A percentile compares a stretch with the other conserved stretches of the same genome.
Conservation (phyloP, 1,140 invertebrate species). For the Pachypeltis micranthus region DNA sequence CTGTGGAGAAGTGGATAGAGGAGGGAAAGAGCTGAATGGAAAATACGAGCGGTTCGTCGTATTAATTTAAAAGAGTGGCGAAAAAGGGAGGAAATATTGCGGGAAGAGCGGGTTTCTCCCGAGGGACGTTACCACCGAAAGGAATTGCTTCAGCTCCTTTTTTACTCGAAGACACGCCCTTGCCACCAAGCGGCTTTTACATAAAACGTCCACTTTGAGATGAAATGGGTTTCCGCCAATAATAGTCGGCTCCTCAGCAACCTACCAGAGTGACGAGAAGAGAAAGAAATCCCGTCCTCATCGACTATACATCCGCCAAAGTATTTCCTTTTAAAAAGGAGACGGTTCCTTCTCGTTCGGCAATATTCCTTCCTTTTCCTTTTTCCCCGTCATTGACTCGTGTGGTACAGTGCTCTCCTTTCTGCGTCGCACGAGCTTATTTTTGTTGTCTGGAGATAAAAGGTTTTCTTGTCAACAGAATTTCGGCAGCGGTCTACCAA, state of each 20-base stretch:
- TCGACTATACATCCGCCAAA: too few relatives aligned
- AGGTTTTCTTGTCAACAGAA: too few relatives aligned
- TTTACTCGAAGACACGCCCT: neutral
- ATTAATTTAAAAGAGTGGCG: conserved; percentile 6
- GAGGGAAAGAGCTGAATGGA: neutral
- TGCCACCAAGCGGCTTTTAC: neutral
- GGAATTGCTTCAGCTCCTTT: neutral
- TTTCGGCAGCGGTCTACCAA: too few relatives aligned
- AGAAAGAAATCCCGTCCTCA: too few relatives aligned
- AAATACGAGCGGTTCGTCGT: neutral
- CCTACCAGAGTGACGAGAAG: too few relatives aligned
- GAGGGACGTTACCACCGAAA: neutral
- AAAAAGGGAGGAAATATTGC: neutral
- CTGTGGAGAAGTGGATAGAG: neutral
- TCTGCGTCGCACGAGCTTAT: too few relatives aligned
- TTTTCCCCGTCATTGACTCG: too few relatives aligned
- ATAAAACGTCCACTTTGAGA: conserved; percentile 8
- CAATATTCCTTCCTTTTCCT: too few relatives aligned
- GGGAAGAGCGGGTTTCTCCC: neutral
- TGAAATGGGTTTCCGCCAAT: conserved; percentile 7
- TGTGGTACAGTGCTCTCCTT: too few relatives aligned
- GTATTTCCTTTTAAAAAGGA: too few relatives aligned
- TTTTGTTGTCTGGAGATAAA: too few relatives aligned
- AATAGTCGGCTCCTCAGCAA: neutral
- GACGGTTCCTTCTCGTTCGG: too few relatives aligned